Percentiles rank a stretch among this genome's conserved stretches.
These are phyloP conservation scores for Aphis craccivora DNA, from an alignment of 1,140 invertebrate species.

Conservation along the genomic window DNA sequence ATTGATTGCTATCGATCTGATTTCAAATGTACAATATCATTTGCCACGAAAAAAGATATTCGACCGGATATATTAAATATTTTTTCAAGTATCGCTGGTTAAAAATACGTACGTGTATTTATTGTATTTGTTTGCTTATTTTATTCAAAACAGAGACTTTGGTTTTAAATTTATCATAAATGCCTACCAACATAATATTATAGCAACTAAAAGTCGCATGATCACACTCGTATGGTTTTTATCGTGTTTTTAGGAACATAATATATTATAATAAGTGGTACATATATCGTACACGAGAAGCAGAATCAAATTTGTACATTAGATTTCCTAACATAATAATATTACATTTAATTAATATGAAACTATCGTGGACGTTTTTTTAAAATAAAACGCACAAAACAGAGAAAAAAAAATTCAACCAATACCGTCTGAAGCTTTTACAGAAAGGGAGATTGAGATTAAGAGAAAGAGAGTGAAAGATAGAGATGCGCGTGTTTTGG, in stretches of 20 bases:
- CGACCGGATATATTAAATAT: background rate
- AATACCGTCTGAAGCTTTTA: background rate
- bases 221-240: too few relatives aligned
- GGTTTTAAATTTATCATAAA: background rate
- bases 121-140: background rate
- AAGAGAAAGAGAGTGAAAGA: too few relatives aligned
- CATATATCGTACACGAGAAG: background rate
- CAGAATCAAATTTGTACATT: background rate
- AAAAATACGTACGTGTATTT: background rate
- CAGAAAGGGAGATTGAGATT: background rate
- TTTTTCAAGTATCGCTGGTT: background rate
- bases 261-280: background rate
- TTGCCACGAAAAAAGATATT: background rate
- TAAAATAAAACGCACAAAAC: background rate
- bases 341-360: background rate
- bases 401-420: background rate
- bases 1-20: background rate
- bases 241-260: slow-evolving; percentile 12
- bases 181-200: background rate
- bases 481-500: background rate
- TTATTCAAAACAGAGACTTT: background rate
- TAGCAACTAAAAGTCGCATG: background rate
- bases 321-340: background rate
- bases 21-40: background rate
- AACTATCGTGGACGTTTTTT: background rate